Conservation (phyloP, 37 sponge, comb jelly and placozoan genomes). For the Cliona cf. orientalis region DNA sequence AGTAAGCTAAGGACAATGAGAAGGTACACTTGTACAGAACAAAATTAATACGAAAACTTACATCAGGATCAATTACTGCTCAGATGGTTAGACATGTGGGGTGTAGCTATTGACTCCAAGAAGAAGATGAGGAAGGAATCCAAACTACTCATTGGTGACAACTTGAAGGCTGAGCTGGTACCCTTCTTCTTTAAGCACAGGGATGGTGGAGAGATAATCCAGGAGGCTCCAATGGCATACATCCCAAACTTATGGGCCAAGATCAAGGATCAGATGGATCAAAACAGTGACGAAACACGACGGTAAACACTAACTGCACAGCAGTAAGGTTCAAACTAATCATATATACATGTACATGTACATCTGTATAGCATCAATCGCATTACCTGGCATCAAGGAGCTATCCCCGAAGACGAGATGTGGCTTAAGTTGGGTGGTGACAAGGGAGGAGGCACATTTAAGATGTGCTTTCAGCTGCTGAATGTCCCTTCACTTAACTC, state of each 20-base stretch:
- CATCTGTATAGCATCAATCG: background rate
- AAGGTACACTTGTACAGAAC: conserved; percentile 8
- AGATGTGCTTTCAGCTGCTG: too few relatives aligned
- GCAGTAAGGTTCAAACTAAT: background rate
- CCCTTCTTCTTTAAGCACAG: conserved; percentile 10
- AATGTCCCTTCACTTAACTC: too few relatives aligned
- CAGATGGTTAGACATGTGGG: conserved; percentile 36
- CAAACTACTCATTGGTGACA: background rate
- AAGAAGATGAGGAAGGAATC: conserved; percentile 9
- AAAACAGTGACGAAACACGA: background rate
- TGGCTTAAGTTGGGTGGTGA: too few relatives aligned
- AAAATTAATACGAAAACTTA: background rate
- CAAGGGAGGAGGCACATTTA: too few relatives aligned
- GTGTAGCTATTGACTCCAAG: conserved; percentile 30
- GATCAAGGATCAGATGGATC: background rate
- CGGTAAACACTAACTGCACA: background rate
- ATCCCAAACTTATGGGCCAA: conserved; percentile 11
- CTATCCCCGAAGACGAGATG: too few relatives aligned
- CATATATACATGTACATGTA: background rate
- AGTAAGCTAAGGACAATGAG: conserved; percentile 26
- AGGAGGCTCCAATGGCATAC: conserved; percentile 32
- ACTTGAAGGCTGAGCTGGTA: conserved; percentile 10
- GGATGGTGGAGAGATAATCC: conserved; percentile 13
- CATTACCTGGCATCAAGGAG: too few relatives aligned
- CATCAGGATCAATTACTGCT: too few relatives aligned